Evolutionary conservation across 2,797 vertebrate genomes (phyloP).

Genomic region (Pteropus rufus): DNA sequence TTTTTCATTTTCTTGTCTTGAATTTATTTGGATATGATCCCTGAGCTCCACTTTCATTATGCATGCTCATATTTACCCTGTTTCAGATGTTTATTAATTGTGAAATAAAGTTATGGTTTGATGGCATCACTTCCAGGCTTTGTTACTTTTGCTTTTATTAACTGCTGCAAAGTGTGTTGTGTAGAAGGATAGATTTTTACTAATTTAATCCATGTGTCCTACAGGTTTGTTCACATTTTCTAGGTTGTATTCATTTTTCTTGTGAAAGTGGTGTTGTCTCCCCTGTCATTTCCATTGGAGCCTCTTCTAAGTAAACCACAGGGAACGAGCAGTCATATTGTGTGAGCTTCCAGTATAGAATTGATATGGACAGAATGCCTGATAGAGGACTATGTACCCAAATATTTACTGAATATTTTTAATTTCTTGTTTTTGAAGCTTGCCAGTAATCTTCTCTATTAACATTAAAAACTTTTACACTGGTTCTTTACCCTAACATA

Average conservation of each 20-base stretch:
- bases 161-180: not conserved
- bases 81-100: not conserved
- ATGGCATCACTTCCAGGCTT: not conserved
- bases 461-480: not conserved
- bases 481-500: not conserved
- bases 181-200: not conserved
- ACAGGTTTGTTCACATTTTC: not conserved
- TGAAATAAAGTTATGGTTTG: not conserved
- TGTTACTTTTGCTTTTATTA: not conserved
- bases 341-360: not conserved
- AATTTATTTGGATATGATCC: not conserved
- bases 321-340: not conserved
- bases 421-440: not conserved
- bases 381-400: not conserved
- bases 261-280: not conserved
- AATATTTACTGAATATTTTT: not conserved
- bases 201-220: not conserved
- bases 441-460: not conserved
- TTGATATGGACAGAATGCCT: not conserved
- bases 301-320: not conserved
- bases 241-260: not conserved
- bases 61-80: rapidly evolving
- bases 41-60: not conserved
- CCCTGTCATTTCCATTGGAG: not conserved
- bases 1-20: not conserved